phyloP scores from a whole-genome alignment of 2,113 vertebrate genomes.

The Acinonyx jubatus region DNA sequence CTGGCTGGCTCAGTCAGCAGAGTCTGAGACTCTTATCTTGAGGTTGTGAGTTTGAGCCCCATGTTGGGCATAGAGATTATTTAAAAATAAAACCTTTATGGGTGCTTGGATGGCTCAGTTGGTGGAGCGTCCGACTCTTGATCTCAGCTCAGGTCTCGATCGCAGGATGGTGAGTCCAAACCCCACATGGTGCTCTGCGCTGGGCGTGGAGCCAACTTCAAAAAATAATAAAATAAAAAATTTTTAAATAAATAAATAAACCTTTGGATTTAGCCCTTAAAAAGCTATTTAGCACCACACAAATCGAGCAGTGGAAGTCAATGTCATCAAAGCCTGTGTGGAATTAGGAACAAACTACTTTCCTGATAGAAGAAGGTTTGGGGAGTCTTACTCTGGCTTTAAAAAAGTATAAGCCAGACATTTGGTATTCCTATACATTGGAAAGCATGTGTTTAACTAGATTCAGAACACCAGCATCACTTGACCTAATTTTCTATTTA shows the following conservation, averaged over 20 bases:
- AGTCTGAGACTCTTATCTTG: too few relatives aligned
- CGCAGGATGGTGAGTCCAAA: too few relatives aligned
- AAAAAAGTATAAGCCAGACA: not conserved
- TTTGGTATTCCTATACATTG: not conserved
- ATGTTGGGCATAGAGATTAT: too few relatives aligned
- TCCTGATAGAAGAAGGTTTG: not conserved
- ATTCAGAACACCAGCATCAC: not conserved
- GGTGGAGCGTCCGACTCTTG: too few relatives aligned
- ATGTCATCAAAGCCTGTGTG: not conserved
- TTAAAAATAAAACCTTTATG: too few relatives aligned
- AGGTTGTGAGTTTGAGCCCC: too few relatives aligned
- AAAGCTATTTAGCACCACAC: not conserved
- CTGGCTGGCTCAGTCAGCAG: too few relatives aligned
- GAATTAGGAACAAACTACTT: not conserved
- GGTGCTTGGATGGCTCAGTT: too few relatives aligned
- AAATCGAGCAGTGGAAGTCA: not conserved
- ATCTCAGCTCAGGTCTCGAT: too few relatives aligned
- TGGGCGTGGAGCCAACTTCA: too few relatives aligned
- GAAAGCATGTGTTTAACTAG: not conserved
- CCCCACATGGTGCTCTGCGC: too few relatives aligned
- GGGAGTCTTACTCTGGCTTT: not conserved
- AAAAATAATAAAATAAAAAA: too few relatives aligned
- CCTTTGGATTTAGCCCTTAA: not conserved
- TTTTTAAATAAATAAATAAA: not conserved
- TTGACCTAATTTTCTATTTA: slow-evolving; percentile 10